These are phyloP conservation scores for Aphelinus certus DNA, from an alignment of 1,140 invertebrate species.

Conservation along the genomic window DNA sequence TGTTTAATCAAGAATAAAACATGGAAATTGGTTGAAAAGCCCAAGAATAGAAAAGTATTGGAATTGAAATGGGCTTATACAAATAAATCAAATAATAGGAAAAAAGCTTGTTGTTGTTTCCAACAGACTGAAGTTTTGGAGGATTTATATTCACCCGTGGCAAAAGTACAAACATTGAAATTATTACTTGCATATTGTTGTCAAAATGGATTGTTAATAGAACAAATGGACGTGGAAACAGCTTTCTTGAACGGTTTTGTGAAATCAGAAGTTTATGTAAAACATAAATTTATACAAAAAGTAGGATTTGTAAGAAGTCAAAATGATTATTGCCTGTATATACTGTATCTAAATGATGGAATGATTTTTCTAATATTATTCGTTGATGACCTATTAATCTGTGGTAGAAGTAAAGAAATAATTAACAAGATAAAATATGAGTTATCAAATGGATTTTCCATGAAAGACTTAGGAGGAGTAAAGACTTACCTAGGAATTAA, in stretches of 20 bases:
- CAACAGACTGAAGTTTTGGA: constrained; percentile 40
- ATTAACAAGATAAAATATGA: constrained; percentile 2
- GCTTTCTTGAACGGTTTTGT: constrained; percentile 55
- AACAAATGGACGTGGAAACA: constrained; percentile 41
- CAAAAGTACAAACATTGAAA: constrained; percentile 40
- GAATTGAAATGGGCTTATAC: constrained; percentile 42
- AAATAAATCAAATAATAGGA: constrained; percentile 39
- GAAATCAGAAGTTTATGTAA: constrained; percentile 55
- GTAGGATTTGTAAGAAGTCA: constrained; percentile 37
- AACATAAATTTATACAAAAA: constrained; percentile 41
- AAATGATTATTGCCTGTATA: constrained; percentile 21
- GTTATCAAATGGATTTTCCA: background rate
- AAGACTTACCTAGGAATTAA: constrained; percentile 10
- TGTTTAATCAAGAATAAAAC: constrained; percentile 42
- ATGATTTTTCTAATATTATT: constrained; percentile 2
- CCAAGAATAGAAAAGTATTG: constrained; percentile 33
- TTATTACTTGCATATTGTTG: constrained; percentile 40
- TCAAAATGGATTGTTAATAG: constrained; percentile 30
- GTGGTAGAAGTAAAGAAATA: constrained; percentile 1
- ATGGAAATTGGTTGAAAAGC: constrained; percentile 41
- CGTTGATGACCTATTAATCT: constrained; percentile 18
- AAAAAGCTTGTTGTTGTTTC: constrained; percentile 45
- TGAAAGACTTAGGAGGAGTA: constrained; percentile 14
- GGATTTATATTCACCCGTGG: constrained; percentile 44
- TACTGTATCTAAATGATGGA: background rate